Conservation (phyloP, 2,113 vertebrate genomes). For the Chaetodon auriga region DNA sequence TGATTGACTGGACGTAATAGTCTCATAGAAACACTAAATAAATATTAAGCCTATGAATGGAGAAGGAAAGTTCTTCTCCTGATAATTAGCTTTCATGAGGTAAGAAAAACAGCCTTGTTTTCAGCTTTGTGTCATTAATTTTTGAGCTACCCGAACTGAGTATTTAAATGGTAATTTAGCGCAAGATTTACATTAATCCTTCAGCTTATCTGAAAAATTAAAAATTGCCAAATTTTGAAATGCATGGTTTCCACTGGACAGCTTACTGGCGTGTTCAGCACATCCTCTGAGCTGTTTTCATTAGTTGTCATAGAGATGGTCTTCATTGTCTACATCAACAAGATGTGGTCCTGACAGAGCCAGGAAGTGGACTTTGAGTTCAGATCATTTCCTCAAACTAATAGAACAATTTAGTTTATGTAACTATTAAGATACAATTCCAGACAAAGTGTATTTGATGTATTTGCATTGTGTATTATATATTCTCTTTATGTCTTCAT, state of each 20-base stretch:
- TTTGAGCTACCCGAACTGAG: not conserved
- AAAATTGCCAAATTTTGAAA: not conserved
- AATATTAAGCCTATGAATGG: not conserved
- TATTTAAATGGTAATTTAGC: not conserved
- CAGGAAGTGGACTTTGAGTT: not conserved
- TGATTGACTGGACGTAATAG: not conserved
- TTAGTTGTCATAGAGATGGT: not conserved
- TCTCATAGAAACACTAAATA: not conserved
- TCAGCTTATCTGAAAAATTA: not conserved
- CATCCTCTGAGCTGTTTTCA: not conserved
- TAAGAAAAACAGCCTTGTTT: not conserved
- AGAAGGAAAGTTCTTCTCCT: not conserved
- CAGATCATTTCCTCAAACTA: not conserved
- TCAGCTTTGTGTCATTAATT: too few species aligned
- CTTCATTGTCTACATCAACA: not conserved
- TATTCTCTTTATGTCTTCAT: conserved; percentile 45
- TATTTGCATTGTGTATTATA: conserved; percentile 44
- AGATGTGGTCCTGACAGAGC: not conserved
- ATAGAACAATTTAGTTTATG: not conserved
- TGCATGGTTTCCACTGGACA: not conserved
- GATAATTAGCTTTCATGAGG: not conserved
- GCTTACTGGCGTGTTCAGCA: not conserved
- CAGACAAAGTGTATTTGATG: not conserved
- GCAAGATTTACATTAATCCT: not conserved
- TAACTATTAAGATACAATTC: not conserved